Evolutionary conservation across 2,888 invertebrate species (phyloP).

Genomic region (Selenia dentaria): DNA sequence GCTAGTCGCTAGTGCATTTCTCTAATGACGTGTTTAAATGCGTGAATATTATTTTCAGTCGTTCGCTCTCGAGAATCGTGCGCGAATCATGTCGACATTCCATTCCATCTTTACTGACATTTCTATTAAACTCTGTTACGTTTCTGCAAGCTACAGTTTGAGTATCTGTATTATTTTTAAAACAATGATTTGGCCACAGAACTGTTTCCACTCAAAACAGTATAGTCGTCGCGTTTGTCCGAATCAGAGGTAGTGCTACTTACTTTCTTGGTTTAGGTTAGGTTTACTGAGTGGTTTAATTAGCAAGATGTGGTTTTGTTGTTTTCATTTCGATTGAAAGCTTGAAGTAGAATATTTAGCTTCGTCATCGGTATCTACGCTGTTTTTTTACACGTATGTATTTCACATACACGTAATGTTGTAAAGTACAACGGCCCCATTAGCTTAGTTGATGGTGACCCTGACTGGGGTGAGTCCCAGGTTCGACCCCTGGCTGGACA

Average conservation of each 20-base stretch:
- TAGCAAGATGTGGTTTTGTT: constrained; percentile 11
- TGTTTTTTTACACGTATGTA: constrained; percentile 10
- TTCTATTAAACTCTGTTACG: constrained; percentile 9
- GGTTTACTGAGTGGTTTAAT: no score
- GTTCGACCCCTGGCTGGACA: no score
- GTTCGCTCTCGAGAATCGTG: constrained; percentile 21
- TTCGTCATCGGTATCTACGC: not conserved
- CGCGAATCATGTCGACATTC: constrained; percentile 22
- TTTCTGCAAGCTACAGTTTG: constrained; percentile 12
- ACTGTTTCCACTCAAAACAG: constrained; percentile 4
- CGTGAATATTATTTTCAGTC: constrained; percentile 30
- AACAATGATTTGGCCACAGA: constrained; percentile 18
- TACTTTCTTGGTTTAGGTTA: not conserved
- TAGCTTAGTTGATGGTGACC: no score
- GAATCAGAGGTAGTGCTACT: not conserved
- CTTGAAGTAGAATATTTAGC: constrained; percentile 1
- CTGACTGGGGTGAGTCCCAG: no score
- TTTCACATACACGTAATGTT: no score
- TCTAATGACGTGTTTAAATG: constrained; percentile 8
- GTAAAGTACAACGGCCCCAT: no score
- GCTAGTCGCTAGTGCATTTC: constrained; percentile 1
- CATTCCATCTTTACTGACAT: constrained; percentile 25
- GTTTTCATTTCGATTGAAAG: constrained; percentile 13
- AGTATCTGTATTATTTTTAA: constrained; percentile 21
- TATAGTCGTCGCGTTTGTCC: constrained; percentile 1